A percentile compares a stretch with the other conserved stretches of the same genome.
These are phyloP conservation scores for Rissa tridactyla DNA, from an alignment of 2,113 vertebrate species.

Conservation along the genomic window DNA sequence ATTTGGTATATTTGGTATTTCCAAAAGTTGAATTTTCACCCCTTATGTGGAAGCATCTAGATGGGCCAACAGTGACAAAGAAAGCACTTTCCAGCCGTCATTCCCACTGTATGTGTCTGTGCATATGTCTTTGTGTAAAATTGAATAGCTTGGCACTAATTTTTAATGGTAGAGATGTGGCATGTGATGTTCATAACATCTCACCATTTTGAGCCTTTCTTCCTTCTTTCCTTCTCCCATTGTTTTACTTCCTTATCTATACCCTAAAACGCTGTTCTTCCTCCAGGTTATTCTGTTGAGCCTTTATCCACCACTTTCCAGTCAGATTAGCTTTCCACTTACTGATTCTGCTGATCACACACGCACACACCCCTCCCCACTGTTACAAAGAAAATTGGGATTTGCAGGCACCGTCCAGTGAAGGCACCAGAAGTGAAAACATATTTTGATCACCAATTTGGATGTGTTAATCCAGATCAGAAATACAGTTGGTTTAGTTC, in stretches of 20 bases:
- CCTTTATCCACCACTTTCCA: neutral
- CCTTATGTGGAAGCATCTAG: neutral
- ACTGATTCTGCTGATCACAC: neutral
- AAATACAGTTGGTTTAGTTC: neutral
- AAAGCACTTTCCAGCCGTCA: neutral
- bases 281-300: neutral
- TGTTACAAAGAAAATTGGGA: neutral
- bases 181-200: neutral
- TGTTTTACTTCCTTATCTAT: neutral
- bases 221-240: neutral
- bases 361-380: fast-evolving
- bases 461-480: neutral
- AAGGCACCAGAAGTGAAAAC: neutral
- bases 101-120: neutral
- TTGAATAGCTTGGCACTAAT: neutral
- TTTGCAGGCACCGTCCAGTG: neutral
- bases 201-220: neutral
- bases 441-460: neutral
- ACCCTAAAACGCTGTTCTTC: neutral
- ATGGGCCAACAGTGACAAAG: neutral
- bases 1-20: neutral
- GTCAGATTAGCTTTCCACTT: neutral
- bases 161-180: neutral
- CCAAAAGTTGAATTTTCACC: neutral
- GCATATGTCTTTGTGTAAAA: neutral